phyloP scores from a whole-genome alignment of 2,797 vertebrate species.

The Channallabes apus region DNA sequence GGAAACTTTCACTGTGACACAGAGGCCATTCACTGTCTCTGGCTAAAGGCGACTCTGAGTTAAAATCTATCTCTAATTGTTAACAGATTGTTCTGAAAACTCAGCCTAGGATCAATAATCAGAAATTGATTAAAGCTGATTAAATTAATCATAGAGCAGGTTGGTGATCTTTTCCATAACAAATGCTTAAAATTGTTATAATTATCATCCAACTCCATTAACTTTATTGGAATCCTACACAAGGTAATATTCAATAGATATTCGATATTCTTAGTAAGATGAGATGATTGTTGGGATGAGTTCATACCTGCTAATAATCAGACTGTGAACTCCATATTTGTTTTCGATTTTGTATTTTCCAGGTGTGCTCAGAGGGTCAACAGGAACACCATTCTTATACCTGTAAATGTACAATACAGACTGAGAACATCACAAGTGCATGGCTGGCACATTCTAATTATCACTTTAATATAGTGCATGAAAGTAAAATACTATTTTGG shows the following conservation, averaged over 20 bases:
- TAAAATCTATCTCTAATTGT: neutral
- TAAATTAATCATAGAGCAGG: neutral
- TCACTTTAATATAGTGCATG: neutral
- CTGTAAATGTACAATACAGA: slow-evolving; percentile 66
- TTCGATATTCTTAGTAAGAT: neutral
- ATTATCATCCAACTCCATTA: no score
- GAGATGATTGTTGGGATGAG: neutral
- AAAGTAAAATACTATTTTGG: neutral
- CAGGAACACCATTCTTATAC: slow-evolving; percentile 86
- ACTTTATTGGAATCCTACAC: neutral
- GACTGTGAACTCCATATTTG: slow-evolving; percentile 90
- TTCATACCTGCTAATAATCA: slow-evolving; percentile 89
- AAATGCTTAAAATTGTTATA: neutral
- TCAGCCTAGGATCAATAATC: neutral
- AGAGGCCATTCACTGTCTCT: slow-evolving; percentile 20
- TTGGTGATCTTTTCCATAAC: neutral
- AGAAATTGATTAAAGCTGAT: neutral
- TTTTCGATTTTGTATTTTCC: slow-evolving; percentile 91
- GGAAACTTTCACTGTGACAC: slow-evolving; percentile 49
- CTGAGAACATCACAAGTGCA: neutral
- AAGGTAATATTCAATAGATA: neutral
- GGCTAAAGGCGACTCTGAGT: neutral
- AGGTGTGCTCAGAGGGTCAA: slow-evolving; percentile 83
- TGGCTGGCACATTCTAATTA: neutral
- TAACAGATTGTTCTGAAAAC: neutral